Evolutionary conservation across 2,113 vertebrate genomes (phyloP).

Genomic region (Vombatus ursinus): DNA sequence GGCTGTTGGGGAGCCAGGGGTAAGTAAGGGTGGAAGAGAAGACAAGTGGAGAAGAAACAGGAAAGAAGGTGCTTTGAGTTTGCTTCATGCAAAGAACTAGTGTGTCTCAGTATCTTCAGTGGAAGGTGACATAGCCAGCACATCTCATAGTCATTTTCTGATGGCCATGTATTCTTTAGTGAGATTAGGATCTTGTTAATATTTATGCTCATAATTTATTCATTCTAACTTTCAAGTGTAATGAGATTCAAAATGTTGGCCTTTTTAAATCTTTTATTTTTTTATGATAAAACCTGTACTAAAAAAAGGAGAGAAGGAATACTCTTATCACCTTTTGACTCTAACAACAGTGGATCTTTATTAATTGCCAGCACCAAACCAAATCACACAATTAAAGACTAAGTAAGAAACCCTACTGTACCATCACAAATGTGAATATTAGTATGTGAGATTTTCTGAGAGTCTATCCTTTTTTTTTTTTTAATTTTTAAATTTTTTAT

Average conservation of each 20-base stretch:
- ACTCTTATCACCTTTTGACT: constrained; percentile 51
- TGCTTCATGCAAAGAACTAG: not conserved
- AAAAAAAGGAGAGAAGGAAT: constrained; percentile 38
- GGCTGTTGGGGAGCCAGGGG: not conserved
- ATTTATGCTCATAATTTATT: not conserved
- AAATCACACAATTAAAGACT: constrained; percentile 71
- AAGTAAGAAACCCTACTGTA: constrained; percentile 72
- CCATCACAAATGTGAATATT: constrained; percentile 72
- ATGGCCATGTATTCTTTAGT: not conserved
- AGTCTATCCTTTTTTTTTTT: constrained; percentile 67
- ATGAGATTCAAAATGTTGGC: not conserved
- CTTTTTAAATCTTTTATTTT: not conserved
- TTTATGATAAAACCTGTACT: not conserved
- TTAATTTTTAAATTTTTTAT: no score
- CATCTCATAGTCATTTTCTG: not conserved
- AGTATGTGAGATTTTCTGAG: constrained; percentile 74
- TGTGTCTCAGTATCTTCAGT: not conserved
- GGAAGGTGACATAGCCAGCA: not conserved
- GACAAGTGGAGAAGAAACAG: not conserved
- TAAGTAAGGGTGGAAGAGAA: not conserved
- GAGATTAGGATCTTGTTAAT: not conserved
- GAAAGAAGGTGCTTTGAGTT: not conserved
- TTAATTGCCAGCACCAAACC: constrained; percentile 64
- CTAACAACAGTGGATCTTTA: constrained; percentile 64
- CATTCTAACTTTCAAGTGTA: not conserved